A percentile compares a stretch with the other conserved stretches of the same genome.
These are phyloP conservation scores for Ophthalmolycus amberensis DNA, from an alignment of 2,113 vertebrate genomes.

Conservation along the genomic window DNA sequence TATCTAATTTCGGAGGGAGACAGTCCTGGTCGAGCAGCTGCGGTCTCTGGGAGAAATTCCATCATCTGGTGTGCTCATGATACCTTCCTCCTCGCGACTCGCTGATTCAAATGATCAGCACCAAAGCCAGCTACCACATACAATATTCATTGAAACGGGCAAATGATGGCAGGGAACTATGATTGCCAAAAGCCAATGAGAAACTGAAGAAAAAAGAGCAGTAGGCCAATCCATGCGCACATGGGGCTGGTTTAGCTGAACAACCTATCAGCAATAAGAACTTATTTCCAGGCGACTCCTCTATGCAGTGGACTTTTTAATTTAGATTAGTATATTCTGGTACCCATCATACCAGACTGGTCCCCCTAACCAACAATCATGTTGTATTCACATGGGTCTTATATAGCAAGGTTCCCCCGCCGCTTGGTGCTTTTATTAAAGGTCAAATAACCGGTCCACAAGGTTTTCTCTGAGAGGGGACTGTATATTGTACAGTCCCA, in stretches of 20 bases:
- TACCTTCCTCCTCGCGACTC: conserved; percentile 35
- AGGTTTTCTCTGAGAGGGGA: too few species aligned
- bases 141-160: conserved; percentile 78
- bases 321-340: conserved; percentile 24
- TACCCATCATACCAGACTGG: conserved; percentile 1
- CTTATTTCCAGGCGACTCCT: conserved; percentile 68
- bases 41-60: conserved; percentile 63
- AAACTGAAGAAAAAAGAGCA: conserved; percentile 48
- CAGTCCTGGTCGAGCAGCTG: conserved; percentile 60
- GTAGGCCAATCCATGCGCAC: conserved; percentile 77
- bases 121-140: conserved; percentile 61
- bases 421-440: not conserved
- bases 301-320: conserved; percentile 54
- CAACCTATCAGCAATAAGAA: conserved; percentile 77
- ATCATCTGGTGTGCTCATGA: conserved; percentile 67
- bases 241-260: conserved; percentile 65
- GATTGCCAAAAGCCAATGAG: conserved; percentile 77
- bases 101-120: conserved; percentile 70
- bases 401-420: not conserved
- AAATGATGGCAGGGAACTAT: conserved; percentile 71
- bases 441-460: not conserved
- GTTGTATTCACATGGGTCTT: not conserved
- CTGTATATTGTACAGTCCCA: not conserved
- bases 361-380: not conserved
- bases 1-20: conserved; percentile 60